Evolutionary conservation across 2,113 vertebrate genomes (phyloP), one percentile per base, ranked within the genome.

Genomic region (Coreoperca whiteheadi): DNA sequence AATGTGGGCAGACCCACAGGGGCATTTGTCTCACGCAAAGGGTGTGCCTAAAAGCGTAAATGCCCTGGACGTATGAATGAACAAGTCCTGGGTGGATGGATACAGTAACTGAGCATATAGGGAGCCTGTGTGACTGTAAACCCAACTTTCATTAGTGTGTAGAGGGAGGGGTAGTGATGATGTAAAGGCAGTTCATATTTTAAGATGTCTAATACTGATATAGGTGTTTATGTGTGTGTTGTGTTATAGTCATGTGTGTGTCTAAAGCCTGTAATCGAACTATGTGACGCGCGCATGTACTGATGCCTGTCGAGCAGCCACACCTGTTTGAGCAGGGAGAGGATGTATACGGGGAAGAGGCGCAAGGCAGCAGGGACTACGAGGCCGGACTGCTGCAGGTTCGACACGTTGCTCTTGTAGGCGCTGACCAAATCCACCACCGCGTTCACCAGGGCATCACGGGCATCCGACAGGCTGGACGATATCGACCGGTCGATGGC

Each of bases 311-410:
- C 0, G 0, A 32, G 56, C 37, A 54, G 43, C 21, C 78, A 1
- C 69, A 99, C 98, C 96, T 99, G 98, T 92, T 99, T 99, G 83
- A 99, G 97, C 53, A 99, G 97, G 37, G 98, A 95, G 60, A 98
- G 95, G 73, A 98, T 92, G 89, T 99, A 99, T 23, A 99, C 95
- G 0, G 98, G 97, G 87, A 99, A 98, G 43, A 99, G 95, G 56
- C 95, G 96, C 89, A 99, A 95, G 74, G 96, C 93, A 25, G 93
- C 93, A 0, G 98, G 98, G 25, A 97, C 94, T 14, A 97, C 90
- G 14, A 99, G 88, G 7, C 95, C 94, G 0, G 96, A 95, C 81
- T 97, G 97, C 93, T 98, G 98, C 63, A 97, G 86, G 73, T 95
- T 97, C 0, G 98, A 99, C 86, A 96, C 94, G 0, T 96, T 96